These are phyloP conservation scores for Meganola albula DNA, from an alignment of 2,888 invertebrate genomes.

Conservation along the genomic window DNA sequence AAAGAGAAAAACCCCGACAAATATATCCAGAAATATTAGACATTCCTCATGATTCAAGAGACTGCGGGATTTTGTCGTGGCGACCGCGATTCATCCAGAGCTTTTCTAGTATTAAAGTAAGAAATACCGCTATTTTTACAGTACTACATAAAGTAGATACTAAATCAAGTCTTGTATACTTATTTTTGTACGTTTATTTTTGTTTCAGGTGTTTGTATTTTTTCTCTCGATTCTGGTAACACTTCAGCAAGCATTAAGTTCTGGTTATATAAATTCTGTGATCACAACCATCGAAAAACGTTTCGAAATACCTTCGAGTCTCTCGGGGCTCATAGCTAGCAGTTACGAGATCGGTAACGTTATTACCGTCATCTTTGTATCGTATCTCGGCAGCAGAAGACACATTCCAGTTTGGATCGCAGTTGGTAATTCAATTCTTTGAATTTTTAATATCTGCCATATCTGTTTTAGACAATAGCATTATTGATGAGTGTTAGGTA, in stretches of 20 bases:
- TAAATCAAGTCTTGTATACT: too few relatives aligned
- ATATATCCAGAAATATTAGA: conserved; percentile 80
- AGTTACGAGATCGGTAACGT: conserved; percentile 97
- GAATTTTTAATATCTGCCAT: too few relatives aligned
- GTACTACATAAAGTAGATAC: too few relatives aligned
- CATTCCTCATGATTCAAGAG: conserved; percentile 83
- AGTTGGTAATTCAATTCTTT: too few relatives aligned
- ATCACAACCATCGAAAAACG: conserved; percentile 98
- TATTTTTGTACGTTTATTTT: too few relatives aligned
- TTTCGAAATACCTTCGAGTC: conserved; percentile 94
- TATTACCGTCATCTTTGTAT: conserved; percentile 96
- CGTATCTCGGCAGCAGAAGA: conserved; percentile 93
- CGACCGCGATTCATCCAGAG: conserved; percentile 90
- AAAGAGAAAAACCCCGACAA: conserved; percentile 78
- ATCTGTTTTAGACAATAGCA: too few relatives aligned
- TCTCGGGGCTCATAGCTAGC: conserved; percentile 94
- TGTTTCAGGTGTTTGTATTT: conserved; percentile 91
- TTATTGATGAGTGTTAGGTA: too few relatives aligned
- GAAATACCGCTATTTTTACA: conserved; percentile 18
- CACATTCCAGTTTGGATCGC: conserved; percentile 98
- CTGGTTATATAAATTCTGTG: conserved; percentile 95
- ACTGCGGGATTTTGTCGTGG: conserved; percentile 93
- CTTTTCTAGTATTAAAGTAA: conserved; percentile 92
- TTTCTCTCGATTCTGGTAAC: conserved; percentile 93
- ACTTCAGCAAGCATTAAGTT: conserved; percentile 92